A percentile compares a stretch with the other conserved stretches of the same genome.
Evolutionary conservation across 2,113 vertebrate species (phyloP).

Genomic region (Oryzias melastigma): DNA sequence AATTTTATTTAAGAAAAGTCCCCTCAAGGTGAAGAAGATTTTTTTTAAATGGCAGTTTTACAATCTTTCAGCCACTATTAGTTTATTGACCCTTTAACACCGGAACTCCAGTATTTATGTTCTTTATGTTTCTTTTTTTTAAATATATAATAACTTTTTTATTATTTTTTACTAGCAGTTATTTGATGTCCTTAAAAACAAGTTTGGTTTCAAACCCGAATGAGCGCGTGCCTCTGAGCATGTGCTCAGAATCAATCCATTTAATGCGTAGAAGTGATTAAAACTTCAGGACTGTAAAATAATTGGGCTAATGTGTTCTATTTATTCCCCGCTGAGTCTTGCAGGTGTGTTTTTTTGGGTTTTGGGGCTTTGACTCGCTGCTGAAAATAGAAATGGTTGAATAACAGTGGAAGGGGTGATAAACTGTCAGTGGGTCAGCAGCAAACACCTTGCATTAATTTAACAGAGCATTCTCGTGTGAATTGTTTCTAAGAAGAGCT

Average conservation of each 20-base stretch:
- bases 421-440: background rate
- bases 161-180: background rate
- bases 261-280: constrained; percentile 12
- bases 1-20: too few relatives aligned
- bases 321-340: constrained; percentile 1
- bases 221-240: background rate
- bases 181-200: background rate
- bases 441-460: background rate
- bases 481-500: background rate
- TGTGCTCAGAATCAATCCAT: constrained; percentile 11
- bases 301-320: constrained; percentile 2
- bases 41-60: too few relatives aligned
- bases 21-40: too few relatives aligned
- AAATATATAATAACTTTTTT: too few relatives aligned
- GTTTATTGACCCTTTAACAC: too few relatives aligned
- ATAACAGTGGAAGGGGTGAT: background rate
- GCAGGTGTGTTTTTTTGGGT: background rate
- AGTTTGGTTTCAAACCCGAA: background rate
- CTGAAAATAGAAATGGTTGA: background rate
- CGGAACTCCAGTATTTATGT: too few relatives aligned
- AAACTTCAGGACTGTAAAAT: constrained; percentile 11
- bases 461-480: background rate
- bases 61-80: too few relatives aligned
- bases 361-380: background rate
- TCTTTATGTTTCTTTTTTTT: too few relatives aligned